Evolutionary conservation across 1,140 invertebrate species (phyloP).

Genomic region (Coenobita brevimanus): DNA sequence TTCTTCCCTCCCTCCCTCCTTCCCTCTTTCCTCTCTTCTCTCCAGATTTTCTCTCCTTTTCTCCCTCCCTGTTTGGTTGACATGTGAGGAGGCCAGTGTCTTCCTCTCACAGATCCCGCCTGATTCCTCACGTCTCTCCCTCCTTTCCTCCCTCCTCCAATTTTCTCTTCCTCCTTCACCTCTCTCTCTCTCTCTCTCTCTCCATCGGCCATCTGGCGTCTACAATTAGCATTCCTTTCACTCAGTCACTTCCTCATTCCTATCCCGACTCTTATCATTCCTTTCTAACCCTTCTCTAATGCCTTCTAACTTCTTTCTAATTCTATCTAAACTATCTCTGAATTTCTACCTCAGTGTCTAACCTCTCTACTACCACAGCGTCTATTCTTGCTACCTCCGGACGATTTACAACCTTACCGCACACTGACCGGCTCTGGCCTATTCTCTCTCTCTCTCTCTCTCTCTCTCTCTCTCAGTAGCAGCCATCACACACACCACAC

Average conservation of each 20-base stretch:
- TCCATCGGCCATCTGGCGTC: neutral
- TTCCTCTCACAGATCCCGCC: too few species aligned
- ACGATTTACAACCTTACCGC: too few species aligned
- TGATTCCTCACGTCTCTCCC: too few species aligned
- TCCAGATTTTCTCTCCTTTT: too few species aligned
- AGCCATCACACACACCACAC: neutral
- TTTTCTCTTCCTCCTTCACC: neutral
- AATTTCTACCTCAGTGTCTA: neutral
- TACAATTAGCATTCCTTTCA: neutral
- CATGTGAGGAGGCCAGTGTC: too few species aligned
- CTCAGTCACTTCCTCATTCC: neutral
- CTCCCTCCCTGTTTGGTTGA: too few species aligned
- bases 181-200: neutral
- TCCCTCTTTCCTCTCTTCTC: too few species aligned
- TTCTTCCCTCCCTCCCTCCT: too few species aligned
- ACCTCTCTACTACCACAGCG: neutral
- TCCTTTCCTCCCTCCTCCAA: too few species aligned
- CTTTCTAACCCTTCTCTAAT: too few species aligned
- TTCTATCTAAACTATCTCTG: neutral
- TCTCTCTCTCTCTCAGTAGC: neutral
- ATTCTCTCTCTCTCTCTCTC: slow-evolving; percentile 8
- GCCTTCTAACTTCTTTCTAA: neutral
- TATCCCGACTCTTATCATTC: neutral
- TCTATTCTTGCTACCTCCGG: too few species aligned
- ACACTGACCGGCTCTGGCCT: too few species aligned